These are phyloP conservation scores for Gymnoscelis rufifasciata DNA, from an alignment of 2,888 invertebrate species.

Conservation along the genomic window DNA sequence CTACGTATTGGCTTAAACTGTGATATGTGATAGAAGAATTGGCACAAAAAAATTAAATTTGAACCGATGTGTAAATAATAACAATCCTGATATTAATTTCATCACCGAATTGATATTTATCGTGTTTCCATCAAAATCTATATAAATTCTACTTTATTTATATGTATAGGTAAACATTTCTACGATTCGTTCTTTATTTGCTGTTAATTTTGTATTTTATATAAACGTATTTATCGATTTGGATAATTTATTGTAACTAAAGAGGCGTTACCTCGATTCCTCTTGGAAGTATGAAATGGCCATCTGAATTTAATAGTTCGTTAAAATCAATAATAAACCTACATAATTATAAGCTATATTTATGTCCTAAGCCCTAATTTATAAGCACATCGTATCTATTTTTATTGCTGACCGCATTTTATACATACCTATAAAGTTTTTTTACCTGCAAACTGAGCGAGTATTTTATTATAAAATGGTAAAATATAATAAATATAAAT, in stretches of 20 bases:
- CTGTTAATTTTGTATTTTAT: too few species aligned
- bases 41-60: constrained; percentile 43
- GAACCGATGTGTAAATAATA: constrained; percentile 30
- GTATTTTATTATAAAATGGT: background rate
- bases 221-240: too few species aligned
- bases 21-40: constrained; percentile 62
- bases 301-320: too few species aligned
- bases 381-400: constrained; percentile 4
- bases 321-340: background rate
- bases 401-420: constrained; percentile 8
- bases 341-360: background rate
- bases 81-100: constrained; percentile 48
- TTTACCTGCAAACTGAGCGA: background rate
- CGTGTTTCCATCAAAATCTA: background rate
- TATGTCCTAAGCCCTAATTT: background rate
- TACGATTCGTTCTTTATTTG: too few species aligned
- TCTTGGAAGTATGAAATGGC: too few species aligned
- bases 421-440: background rate
- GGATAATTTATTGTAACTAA: too few species aligned
- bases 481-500: too few species aligned
- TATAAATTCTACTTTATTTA: background rate
- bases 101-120: constrained; percentile 47
- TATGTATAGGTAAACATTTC: too few species aligned
- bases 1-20: constrained; percentile 71
- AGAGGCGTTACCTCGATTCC: too few species aligned